Evolutionary conservation across 2,888 invertebrate species (phyloP), one percentile per base, ranked within the genome.

Genomic region (Macaria notata): DNA sequence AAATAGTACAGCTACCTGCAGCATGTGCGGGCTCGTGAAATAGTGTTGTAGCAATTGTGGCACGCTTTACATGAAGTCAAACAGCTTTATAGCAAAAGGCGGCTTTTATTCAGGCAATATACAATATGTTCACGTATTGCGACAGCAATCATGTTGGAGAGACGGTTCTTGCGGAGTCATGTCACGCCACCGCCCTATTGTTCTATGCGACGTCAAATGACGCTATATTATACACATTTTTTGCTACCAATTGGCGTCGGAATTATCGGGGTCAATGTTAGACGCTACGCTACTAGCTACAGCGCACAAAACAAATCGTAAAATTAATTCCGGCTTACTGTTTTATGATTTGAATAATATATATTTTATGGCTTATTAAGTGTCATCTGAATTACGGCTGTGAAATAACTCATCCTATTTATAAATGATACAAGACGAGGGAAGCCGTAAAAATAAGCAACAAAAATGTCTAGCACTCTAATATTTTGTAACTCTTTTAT

Each of bases 111-210:
- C 43, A 9, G 33, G 31, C 44, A 31, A 44, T 53, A 46, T 53
- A 53, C 46, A 47, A 53, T 49, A 49, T 46, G 46, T 59, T 55
- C 41, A 59, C 49, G 42, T 52, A 55, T 49, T 52, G 42, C 50
- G 38, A 49, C 49, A 54, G 31, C 51, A 43, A 56, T 46, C 46
- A 53, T 48, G 54, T 19, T 36, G 50, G 31, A 38, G 42, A 54
- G 47, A 41, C 7, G 31, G 41, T 58, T 61, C 54, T 59, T 58
- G 56, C 52, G 50, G 49, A 61, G 52, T 64, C 62, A 61, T 51
- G 54, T 51, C 60, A 82, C 79, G 81, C 78, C 72, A 77, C 69
- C 62, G 56, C 62, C 56, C 78, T 73, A 81, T 85, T 84, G 82
- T 85, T 83, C 76, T 73, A 74, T 62, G 70, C 74, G 75, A 75